Conservation (phyloP, 1,140 invertebrate genomes). For the Melanaphis sacchari region DNA sequence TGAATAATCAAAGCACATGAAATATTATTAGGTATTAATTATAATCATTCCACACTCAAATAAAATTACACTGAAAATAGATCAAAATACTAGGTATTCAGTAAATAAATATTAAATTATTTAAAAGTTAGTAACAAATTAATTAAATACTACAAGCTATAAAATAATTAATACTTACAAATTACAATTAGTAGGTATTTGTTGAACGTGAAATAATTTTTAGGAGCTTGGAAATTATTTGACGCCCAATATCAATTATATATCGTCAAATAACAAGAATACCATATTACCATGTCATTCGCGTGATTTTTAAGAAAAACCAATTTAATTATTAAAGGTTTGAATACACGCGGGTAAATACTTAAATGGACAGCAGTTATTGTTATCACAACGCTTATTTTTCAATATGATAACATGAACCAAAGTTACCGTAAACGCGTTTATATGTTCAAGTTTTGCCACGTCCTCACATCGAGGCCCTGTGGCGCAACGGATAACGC, state of each 20-base stretch:
- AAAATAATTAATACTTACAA: too few species aligned
- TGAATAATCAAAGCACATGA: neutral
- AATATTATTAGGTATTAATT: neutral
- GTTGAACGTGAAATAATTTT: too few species aligned
- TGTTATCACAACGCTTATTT: neutral
- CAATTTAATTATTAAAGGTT: neutral
- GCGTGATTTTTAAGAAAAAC: too few species aligned
- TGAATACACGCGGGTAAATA: neutral
- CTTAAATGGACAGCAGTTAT: neutral
- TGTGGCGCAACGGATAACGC: conserved; percentile 92
- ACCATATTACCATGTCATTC: too few species aligned
- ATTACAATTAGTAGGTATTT: too few species aligned
- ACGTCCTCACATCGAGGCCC: conserved; percentile 66
- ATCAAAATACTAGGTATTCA: neutral
- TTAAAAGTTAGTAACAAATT: neutral
- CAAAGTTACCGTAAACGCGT: neutral
- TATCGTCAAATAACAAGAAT: too few species aligned
- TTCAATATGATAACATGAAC: neutral
- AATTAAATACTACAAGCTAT: too few species aligned
- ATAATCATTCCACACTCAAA: neutral
- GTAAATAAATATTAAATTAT: neutral
- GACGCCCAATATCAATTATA: too few species aligned
- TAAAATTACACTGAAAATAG: neutral
- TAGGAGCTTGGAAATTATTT: too few species aligned
- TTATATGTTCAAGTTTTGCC: conserved; percentile 38